phyloP scores from a whole-genome alignment of 1,140 invertebrate genomes.

The Batillaria attramentaria region DNA sequence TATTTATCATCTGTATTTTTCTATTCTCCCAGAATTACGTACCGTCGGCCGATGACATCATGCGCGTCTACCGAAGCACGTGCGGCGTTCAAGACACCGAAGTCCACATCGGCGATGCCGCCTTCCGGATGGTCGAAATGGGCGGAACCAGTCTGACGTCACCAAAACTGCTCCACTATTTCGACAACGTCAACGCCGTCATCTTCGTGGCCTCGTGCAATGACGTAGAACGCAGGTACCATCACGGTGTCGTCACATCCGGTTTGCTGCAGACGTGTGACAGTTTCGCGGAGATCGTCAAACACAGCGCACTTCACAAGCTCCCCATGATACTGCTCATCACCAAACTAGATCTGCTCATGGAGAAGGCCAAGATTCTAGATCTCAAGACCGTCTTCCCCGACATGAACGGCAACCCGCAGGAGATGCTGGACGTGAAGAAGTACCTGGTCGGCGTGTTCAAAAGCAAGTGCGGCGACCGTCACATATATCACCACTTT shows the following conservation, averaged over 20 bases:
- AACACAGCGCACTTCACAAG: conserved; percentile 1
- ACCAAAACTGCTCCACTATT: conserved; percentile 17
- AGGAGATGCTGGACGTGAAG: conserved; percentile 22
- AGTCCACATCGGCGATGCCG: not conserved
- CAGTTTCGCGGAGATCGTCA: conserved; percentile 3
- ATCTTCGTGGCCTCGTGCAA: conserved; percentile 26
- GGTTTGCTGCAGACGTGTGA: conserved; percentile 14
- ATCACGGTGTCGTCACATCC: conserved; percentile 7
- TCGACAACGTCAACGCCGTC: conserved; percentile 30
- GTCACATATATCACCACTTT: conserved; percentile 24
- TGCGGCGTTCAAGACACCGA: conserved; percentile 11
- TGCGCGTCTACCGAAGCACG: conserved; percentile 12
- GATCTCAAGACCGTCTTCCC: conserved; percentile 17
- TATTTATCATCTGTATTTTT: not conserved
- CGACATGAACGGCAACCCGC: conserved; percentile 12
- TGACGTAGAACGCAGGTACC: conserved; percentile 13
- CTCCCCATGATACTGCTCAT: conserved; percentile 24
- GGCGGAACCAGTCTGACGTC: conserved; percentile 25
- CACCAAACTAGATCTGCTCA: conserved; percentile 27
- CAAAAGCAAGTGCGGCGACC: not conserved
- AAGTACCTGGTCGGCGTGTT: not conserved
- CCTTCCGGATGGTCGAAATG: conserved; percentile 24
- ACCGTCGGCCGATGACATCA: conserved; percentile 3
- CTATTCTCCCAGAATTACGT: not conserved
- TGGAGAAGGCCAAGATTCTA: not conserved